These are phyloP conservation scores for Megalonaias nervosa DNA, from an alignment of 1,140 invertebrate species.

Conservation along the genomic window DNA sequence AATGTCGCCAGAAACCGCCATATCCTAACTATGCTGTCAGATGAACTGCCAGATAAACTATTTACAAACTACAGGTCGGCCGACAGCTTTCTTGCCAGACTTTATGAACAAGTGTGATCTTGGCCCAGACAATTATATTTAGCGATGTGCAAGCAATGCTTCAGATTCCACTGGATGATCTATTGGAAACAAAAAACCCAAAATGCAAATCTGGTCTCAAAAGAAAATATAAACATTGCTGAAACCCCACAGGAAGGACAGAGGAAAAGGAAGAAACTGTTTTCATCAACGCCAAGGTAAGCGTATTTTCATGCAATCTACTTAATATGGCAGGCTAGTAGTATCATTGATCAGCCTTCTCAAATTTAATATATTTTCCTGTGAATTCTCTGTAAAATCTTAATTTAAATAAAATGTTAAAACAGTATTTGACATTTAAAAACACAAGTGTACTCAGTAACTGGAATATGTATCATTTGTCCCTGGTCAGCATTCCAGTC, in stretches of 20 bases:
- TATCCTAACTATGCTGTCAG: background rate
- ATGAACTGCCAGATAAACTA: constrained; percentile 16
- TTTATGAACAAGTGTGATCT: constrained; percentile 22
- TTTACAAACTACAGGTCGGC: background rate
- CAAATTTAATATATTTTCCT: no score
- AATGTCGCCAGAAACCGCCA: constrained; percentile 17
- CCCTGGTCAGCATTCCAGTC: no score
- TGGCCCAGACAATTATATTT: constrained; percentile 12
- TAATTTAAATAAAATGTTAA: no score
- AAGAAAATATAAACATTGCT: background rate
- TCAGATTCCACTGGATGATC: background rate
- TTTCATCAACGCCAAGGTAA: background rate
- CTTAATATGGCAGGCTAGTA: no score
- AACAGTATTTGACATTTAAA: no score
- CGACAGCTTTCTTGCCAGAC: constrained; percentile 5
- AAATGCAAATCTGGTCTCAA: background rate
- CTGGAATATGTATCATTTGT: no score
- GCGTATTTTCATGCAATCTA: no score
- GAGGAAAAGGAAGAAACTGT: background rate
- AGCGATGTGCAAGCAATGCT: background rate
- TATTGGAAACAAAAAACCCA: background rate
- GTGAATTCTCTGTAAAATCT: no score
- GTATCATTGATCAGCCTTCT: no score
- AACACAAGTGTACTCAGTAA: no score
- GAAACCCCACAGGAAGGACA: constrained; percentile 10